Evolutionary conservation across 2,113 vertebrate species (phyloP), one percentile per base, ranked within the genome.

Genomic region (Ranitomeya variabilis): DNA sequence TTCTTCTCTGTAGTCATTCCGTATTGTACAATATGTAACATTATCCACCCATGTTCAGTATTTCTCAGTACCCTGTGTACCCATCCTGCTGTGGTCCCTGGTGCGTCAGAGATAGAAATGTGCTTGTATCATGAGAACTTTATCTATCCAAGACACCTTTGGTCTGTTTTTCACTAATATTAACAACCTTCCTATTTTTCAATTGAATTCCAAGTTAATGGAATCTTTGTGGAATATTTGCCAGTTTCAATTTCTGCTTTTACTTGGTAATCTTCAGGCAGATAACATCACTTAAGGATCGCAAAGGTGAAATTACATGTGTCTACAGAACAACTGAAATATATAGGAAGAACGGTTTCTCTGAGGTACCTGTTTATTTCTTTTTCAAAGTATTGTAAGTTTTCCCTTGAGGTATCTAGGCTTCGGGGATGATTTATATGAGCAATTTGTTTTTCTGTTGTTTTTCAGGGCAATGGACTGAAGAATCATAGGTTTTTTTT

Each of bases 41-140:
- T 55, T 66, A 87, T 87, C 52, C 66, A 31, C n/a, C n/a, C 31
- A 62, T 73, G 23, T 54, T 82, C 66, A 73, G 79, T 12, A 60
- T 82, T 73, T 21, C 79, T 45, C 54, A 45, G 86, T 82, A 87
- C 79, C 86, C 86, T 26, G 54, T 82, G 86, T 87, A 71, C 79
- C 26, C 51, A 87, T 37, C 86, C 78, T 82, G 86, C 86, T 87
- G 86, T 73, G 69, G 26, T 71, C 77, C 77, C 55, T 55, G 26
- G 54, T 19, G 60, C 77, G 60, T 82, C 52, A 57, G 45, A 79
- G 31, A 64, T 19, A 60, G 76, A 19, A 81, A 62, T 55, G 51
- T 84, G 66, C 52, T 69, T 69, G n/a, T n/a, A 55, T 83, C 66
- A 80, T 69, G n/a, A 84, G 21, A 69, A 54, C 52, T 84, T 83